Evolutionary conservation across 2,888 invertebrate genomes (phyloP).

Genomic region (Calliphora vomitoria): DNA sequence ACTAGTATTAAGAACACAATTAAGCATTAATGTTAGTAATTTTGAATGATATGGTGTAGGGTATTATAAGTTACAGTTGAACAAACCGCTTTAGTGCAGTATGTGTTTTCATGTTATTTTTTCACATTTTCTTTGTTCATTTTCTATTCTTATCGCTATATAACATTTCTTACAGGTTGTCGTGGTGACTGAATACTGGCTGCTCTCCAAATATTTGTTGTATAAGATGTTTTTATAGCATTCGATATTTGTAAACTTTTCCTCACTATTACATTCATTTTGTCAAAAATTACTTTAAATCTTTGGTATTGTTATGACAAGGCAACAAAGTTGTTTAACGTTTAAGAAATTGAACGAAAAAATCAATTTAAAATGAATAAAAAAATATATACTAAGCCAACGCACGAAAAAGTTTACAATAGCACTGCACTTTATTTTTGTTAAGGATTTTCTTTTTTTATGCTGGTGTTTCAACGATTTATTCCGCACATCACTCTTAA

Average conservation of each 20-base stretch:
- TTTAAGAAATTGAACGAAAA: not conserved
- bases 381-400: not conserved
- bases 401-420: not conserved
- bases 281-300: slow-evolving; percentile 36
- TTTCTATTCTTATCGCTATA: slow-evolving; percentile 28
- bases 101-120: not conserved
- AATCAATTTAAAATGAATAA: not conserved
- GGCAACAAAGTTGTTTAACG: not conserved
- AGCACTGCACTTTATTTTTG: not conserved
- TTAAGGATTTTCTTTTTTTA: not conserved
- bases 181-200: slow-evolving; percentile 67
- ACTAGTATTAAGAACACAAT: no score
- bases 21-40: no score
- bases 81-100: not conserved
- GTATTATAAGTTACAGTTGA: not conserved
- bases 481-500: slow-evolving; percentile 26
- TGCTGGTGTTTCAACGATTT: not conserved
- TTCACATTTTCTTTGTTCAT: not conserved
- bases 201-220: slow-evolving; percentile 70
- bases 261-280: slow-evolving; percentile 68
- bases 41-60: not conserved
- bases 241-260: slow-evolving; percentile 58
- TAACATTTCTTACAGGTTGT: slow-evolving; percentile 67
- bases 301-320: not conserved
- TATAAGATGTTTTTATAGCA: slow-evolving; percentile 54